phyloP scores from a whole-genome alignment of 2,113 vertebrate genomes.

The Sphyrna mokarran region DNA sequence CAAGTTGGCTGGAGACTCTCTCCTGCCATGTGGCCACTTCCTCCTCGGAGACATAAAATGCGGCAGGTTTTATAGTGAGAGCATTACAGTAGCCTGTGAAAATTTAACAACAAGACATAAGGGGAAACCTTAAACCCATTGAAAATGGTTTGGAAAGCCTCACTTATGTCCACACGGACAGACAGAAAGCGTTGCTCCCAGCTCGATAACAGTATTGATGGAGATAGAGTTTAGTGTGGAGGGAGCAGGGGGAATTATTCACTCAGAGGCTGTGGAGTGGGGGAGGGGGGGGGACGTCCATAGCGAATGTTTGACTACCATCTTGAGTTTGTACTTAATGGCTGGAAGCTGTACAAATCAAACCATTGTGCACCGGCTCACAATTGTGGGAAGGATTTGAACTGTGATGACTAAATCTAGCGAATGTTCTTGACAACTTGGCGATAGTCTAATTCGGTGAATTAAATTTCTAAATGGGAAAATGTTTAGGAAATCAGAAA shows the following conservation, averaged over 20 bases:
- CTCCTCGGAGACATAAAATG: neutral
- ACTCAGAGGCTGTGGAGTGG: too few relatives aligned
- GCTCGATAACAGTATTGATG: neutral
- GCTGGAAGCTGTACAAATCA: neutral
- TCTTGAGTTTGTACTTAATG: neutral
- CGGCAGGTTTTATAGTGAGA: neutral
- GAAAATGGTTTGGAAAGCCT: neutral
- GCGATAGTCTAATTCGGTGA: neutral
- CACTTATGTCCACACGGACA: neutral
- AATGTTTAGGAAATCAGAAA: too few relatives aligned
- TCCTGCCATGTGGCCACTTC: constrained; percentile 7
- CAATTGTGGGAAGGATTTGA: neutral
- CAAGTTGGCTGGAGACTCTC: neutral
- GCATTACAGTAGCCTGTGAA: constrained; percentile 6
- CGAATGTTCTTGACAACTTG: neutral
- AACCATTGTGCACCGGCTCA: neutral
- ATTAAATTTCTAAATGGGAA: neutral
- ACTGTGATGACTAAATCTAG: neutral
- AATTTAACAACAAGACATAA: constrained; percentile 4
- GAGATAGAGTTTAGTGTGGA: neutral
- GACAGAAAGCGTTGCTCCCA: neutral
- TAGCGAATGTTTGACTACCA: neutral
- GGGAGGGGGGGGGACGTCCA: neutral
- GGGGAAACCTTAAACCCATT: neutral
- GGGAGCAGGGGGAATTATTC: neutral